Evolutionary conservation across 1,140 invertebrate genomes (phyloP), one percentile per base, ranked within the genome.

Genomic region (Diprion similis): DNA sequence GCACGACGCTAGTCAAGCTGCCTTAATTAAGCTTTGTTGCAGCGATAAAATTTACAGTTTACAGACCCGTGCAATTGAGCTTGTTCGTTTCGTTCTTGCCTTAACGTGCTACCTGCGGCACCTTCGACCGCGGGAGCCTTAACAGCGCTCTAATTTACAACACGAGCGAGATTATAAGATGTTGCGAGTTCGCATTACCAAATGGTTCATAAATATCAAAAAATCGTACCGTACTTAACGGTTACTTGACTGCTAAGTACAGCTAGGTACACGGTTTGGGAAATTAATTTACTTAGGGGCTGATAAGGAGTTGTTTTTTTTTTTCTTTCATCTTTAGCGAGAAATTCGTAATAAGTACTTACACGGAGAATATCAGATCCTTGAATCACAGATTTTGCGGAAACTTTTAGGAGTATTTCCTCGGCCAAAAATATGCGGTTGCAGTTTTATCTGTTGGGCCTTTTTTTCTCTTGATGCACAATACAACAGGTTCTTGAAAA

Each of bases 1-100:
- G 6, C 6, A 37, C 24, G 24, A 59, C 9, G 51, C n/a, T 17
- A 59, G 4, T 59, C 51, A 17, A 59, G 51, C 11, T 59, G 24
- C 24, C 24, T 59, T 59, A 59, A 59, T 59, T 59, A 59, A 17
- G 51, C 51, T 59, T 59, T 59, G 51, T 59, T 59, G 51, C 51
- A 9, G n/a, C 9, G 51, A 17, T 59, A 17, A 59, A 59, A 59
- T 59, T 59, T 59, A 4, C n/a, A 59, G n/a, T 59, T 59, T 59
- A 4, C n/a, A 59, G n/a, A 13, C 51, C n/a, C 51, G 51, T 17
- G 51, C 11, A 37, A 37, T 37, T 37, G 24, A 37, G 24, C 24
- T 37, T 37, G 24, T 37, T 37, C 24, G 24, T 37, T 37, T 37
- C 24, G 24, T 37, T 37, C 24, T 37, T 37, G 24, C 24, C 24